Evolutionary conservation across 2,113 vertebrate genomes (phyloP).

Genomic region (Cryptotis parvus): DNA sequence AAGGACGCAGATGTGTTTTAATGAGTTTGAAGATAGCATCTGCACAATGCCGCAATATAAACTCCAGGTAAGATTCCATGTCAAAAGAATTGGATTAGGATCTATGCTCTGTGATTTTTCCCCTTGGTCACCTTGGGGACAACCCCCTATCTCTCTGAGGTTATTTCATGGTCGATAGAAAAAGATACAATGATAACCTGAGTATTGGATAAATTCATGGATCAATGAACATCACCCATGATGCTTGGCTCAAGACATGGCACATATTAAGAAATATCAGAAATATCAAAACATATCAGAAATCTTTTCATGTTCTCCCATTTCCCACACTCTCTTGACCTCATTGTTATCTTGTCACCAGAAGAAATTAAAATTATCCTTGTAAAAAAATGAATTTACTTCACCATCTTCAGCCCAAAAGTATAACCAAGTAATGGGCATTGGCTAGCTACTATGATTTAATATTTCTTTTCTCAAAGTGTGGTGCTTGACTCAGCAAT

Average conservation of each 20-base stretch:
- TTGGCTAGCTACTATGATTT: slow-evolving; percentile 29
- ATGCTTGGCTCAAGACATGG: no score
- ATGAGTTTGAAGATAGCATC: not conserved
- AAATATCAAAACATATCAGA: no score
- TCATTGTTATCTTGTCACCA: slow-evolving; percentile 8
- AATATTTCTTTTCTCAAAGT: slow-evolving; percentile 19
- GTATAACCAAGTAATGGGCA: slow-evolving; percentile 51
- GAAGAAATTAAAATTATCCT: slow-evolving; percentile 47
- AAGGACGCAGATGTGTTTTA: not conserved
- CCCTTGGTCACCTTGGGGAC: not conserved
- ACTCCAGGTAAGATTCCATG: not conserved
- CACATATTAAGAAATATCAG: not conserved
- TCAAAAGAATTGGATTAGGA: not conserved
- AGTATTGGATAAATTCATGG: not conserved
- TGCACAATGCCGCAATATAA: not conserved
- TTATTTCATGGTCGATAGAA: not conserved
- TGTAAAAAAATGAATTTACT: slow-evolving; percentile 41
- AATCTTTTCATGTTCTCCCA: not conserved
- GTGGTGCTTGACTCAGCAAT: not conserved
- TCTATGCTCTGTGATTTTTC: not conserved
- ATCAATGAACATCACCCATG: no score
- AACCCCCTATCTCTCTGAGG: not conserved
- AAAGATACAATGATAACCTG: not conserved
- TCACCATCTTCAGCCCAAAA: slow-evolving; percentile 14
- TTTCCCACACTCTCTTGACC: not conserved